A percentile compares a stretch with the other conserved stretches of the same genome.
These are phyloP conservation scores for Drosophila mayaguana DNA, from an alignment of 2,888 invertebrate species.

Conservation along the genomic window DNA sequence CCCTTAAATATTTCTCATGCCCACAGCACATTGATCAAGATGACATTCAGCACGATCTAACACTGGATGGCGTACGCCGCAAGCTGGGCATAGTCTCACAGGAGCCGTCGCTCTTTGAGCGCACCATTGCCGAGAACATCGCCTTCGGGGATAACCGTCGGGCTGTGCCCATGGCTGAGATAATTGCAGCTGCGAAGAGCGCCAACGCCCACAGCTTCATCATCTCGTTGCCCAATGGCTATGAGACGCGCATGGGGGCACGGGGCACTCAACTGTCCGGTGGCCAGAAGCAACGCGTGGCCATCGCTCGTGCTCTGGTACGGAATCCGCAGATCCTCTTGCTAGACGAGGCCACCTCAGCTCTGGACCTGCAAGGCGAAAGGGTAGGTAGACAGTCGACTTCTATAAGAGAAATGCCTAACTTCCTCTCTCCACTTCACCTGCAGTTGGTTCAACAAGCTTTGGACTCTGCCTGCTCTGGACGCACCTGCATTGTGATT, in stretches of 20 bases:
- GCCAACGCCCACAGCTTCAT: slow-evolving; percentile 94
- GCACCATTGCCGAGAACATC: slow-evolving; percentile 93
- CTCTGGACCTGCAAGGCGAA: slow-evolving; percentile 91
- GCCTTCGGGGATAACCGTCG: slow-evolving; percentile 93
- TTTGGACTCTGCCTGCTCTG: slow-evolving; percentile 91
- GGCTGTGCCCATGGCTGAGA: slow-evolving; percentile 88
- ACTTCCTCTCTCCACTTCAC: neutral
- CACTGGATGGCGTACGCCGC: slow-evolving; percentile 88
- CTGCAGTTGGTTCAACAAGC: slow-evolving; percentile 91
- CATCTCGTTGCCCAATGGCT: slow-evolving; percentile 90
- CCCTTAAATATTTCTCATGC: neutral
- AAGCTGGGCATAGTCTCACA: slow-evolving; percentile 94
- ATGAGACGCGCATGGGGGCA: slow-evolving; percentile 91
- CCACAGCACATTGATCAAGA: slow-evolving; percentile 85
- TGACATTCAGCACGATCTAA: slow-evolving; percentile 88
- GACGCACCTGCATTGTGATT: slow-evolving; percentile 93
- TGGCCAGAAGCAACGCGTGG: slow-evolving; percentile 95
- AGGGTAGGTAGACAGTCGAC: slow-evolving; percentile 15
- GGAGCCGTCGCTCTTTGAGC: slow-evolving; percentile 93
- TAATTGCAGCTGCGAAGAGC: slow-evolving; percentile 90
- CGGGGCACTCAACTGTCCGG: slow-evolving; percentile 92
- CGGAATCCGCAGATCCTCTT: slow-evolving; percentile 90
- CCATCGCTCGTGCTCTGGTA: slow-evolving; percentile 92
- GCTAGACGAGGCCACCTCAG: slow-evolving; percentile 92
- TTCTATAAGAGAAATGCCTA: no score